A percentile compares a stretch with the other conserved stretches of the same genome.
These are phyloP conservation scores for Lysandra coridon DNA, from an alignment of 2,888 invertebrate genomes.

Conservation along the genomic window DNA sequence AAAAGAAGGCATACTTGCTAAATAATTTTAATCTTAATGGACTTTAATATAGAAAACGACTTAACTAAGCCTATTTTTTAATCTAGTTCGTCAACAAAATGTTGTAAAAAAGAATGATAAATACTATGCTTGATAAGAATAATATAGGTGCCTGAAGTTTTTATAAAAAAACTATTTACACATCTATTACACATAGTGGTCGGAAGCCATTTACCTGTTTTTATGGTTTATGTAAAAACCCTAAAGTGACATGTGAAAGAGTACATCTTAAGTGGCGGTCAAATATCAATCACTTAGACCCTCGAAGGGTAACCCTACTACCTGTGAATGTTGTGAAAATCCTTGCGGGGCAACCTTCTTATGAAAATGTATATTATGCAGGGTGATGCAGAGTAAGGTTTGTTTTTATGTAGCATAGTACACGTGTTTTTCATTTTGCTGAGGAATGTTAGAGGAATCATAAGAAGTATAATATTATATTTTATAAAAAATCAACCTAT, in stretches of 20 bases:
- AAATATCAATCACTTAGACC: conserved; percentile 28
- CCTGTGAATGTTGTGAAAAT: conserved; percentile 5
- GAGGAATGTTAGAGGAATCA: too few relatives aligned
- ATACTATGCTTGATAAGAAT: too few relatives aligned
- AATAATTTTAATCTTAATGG: too few relatives aligned
- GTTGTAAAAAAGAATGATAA: too few relatives aligned
- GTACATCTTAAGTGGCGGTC: conserved; percentile 20
- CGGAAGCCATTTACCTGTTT: not conserved
- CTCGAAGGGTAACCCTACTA: not conserved
- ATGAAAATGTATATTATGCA: not conserved
- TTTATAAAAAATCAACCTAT: too few relatives aligned
- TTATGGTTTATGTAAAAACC: conserved; percentile 8
- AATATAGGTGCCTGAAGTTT: too few relatives aligned
- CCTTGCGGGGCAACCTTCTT: not conserved
- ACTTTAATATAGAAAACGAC: too few relatives aligned
- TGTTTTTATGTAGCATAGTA: not conserved
- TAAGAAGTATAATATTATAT: too few relatives aligned
- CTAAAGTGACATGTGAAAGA: conserved; percentile 18
- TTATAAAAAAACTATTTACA: too few relatives aligned
- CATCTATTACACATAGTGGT: not conserved
- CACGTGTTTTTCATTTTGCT: not conserved
- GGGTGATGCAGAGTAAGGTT: not conserved
- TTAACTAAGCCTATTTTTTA: too few relatives aligned
- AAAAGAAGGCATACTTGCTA: too few relatives aligned
- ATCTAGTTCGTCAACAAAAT: too few relatives aligned